Evolutionary conservation across 1,140 invertebrate species (phyloP).

Genomic region (Danaus plexippus): DNA sequence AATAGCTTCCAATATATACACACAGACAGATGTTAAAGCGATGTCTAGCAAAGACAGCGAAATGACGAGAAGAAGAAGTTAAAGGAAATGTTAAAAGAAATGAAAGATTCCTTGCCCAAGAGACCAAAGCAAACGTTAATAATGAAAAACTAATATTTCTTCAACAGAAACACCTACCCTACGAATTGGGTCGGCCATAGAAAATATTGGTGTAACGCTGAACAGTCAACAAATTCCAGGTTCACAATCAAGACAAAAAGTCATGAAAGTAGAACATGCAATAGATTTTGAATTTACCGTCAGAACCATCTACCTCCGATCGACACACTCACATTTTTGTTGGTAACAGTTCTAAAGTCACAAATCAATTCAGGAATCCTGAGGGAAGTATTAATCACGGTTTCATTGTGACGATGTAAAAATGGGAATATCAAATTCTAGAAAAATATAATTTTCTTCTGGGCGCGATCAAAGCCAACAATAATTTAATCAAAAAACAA

Average conservation of each 20-base stretch:
- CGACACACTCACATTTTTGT: conserved; percentile 1
- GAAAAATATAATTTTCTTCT: no score
- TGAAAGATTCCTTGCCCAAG: conserved; percentile 65
- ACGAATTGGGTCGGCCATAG: conserved; percentile 32
- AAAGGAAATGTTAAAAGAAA: conserved; percentile 63
- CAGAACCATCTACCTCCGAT: conserved; percentile 16
- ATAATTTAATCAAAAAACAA: background rate
- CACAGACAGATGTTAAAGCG: conserved; percentile 38
- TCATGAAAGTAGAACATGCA: no score
- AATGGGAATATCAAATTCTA: no score
- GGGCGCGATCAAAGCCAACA: background rate
- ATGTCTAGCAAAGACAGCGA: conserved; percentile 20
- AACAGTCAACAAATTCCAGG: no score
- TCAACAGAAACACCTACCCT: conserved; percentile 47
- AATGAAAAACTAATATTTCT: conserved; percentile 6
- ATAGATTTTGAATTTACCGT: background rate
- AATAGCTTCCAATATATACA: conserved; percentile 32
- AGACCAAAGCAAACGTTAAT: conserved; percentile 30
- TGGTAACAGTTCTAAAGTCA: background rate
- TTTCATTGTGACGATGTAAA: no score
- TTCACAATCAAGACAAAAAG: no score
- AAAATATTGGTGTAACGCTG: background rate
- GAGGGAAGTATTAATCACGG: no score
- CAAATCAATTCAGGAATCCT: no score
- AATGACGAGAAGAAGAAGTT: conserved; percentile 51